Evolutionary conservation across 2,797 vertebrate genomes (phyloP).

Genomic region (Sebastes steindachneri): DNA sequence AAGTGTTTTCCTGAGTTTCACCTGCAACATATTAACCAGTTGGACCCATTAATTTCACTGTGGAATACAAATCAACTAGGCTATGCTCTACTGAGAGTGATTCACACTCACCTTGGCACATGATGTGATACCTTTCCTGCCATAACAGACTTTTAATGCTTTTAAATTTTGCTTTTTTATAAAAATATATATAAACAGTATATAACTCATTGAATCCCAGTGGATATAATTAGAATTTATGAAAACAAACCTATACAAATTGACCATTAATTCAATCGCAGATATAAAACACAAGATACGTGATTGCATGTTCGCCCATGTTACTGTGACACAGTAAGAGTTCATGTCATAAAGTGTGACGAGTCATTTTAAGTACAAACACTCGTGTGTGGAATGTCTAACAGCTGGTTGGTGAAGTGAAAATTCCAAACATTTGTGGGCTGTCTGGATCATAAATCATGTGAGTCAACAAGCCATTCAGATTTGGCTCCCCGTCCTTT

Average conservation of each 20-base stretch:
- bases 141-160: not conserved
- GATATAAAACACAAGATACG: not conserved
- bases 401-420: not conserved
- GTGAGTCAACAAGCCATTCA: too few relatives aligned
- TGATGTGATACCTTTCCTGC: not conserved
- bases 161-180: not conserved
- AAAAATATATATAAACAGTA: not conserved
- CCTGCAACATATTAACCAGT: not conserved
- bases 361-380: not conserved
- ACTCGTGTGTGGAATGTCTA: not conserved
- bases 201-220: not conserved
- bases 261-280: not conserved
- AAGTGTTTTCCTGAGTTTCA: not conserved
- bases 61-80: not conserved
- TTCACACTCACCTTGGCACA: not conserved
- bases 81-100: not conserved
- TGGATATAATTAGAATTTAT: too few relatives aligned
- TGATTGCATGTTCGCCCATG: too few relatives aligned
- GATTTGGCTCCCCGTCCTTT: too few relatives aligned
- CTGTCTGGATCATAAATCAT: too few relatives aligned
- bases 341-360: not conserved
- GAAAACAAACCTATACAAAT: not conserved
- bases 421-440: too few relatives aligned
- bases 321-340: too few relatives aligned
- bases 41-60: not conserved